Base-by-base conservation (phyloP, 2,888 invertebrate species). In the Lasioglossum oenotherae region DNA sequence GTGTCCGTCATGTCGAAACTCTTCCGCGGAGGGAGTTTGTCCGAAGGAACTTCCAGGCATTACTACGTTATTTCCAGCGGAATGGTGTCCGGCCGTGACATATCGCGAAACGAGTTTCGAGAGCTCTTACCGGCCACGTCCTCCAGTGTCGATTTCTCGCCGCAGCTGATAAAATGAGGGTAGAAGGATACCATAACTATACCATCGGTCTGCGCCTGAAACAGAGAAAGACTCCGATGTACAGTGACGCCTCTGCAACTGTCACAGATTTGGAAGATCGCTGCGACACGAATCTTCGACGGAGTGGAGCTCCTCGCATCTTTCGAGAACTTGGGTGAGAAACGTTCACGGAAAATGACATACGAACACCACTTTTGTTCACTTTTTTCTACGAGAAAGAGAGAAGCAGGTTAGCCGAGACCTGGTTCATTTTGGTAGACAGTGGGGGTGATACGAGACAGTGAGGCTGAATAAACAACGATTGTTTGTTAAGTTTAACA, bases 101-200 rank as follows among this genome's bases (percentile, higher is more conserved):
- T 14, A 57, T 46, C 71, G 35, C 38, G 19, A 27, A 23, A 69
- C n/a, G 69, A 75, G 41, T 41, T 73, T 57, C 6, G 38, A 46
- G 16, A 60, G 53, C 41, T 95, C 96, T 95, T 94, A 97, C 97
- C 96, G 89, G 96, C 96, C 84, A 97, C 96, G 92, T 97, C 96
- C 82, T 95, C 95, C 72, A 97, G 94, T 69, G 96, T 96, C 69
- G 97, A 96, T 91, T 96, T 96, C 88, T 96, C 96, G 84, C 96
- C 96, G 93, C 96, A 96, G 94, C 96, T 96, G 92, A 97, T 96
- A 94, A 96, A 97, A 92, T 95, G 95, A 82, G 96, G 96, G 92
- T 96, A 96, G 94, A 97, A 97, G 85, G 96, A 97, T 72, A 97
- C 96, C 97, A 97, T 97, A 81, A 97, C 96, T 89, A 97, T 95